A percentile compares a stretch with the other conserved stretches of the same genome.
Conservation (phyloP, 1,140 invertebrate species). For the Drosophila elegans region DNA sequence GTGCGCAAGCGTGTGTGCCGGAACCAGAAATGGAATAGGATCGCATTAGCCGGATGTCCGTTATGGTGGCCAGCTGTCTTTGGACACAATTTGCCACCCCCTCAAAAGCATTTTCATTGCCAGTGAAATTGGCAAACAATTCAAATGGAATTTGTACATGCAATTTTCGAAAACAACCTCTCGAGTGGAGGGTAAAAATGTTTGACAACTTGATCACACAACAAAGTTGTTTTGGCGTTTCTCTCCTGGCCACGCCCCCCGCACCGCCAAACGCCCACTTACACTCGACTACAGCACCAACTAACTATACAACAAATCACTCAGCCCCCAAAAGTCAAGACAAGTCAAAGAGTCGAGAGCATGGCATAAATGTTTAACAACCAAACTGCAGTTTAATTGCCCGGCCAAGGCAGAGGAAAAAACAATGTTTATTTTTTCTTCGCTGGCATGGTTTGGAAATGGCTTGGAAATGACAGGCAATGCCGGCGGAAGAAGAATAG, state of each 20-base stretch:
- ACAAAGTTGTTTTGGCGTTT: conserved; percentile 43
- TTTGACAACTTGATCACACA: conserved; percentile 66
- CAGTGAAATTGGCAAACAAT: conserved; percentile 77
- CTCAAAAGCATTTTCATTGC: conserved; percentile 1
- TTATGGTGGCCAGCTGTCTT: conserved; percentile 63
- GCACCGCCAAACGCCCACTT: conserved; percentile 14
- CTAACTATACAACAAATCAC: conserved; percentile 59
- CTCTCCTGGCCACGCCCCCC: conserved; percentile 47
- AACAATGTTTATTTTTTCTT: conserved; percentile 43
- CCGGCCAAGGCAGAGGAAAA: conserved; percentile 47
- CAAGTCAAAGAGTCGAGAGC: conserved; percentile 41
- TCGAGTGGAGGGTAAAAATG: conserved; percentile 31
- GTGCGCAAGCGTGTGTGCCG: conserved; percentile 38
- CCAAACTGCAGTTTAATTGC: conserved; percentile 78
- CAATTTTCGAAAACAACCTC: conserved; percentile 45
- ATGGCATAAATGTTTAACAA: conserved; percentile 75
- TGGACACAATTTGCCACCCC: conserved; percentile 10
- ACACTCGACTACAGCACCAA: conserved; percentile 4
- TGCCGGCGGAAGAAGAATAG: conserved; percentile 53
- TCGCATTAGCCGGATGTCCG: conserved; percentile 76
- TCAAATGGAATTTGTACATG: conserved; percentile 70
- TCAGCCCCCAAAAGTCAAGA: conserved; percentile 54
- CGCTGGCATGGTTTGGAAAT: conserved; percentile 3
- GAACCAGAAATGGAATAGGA: conserved; percentile 32
- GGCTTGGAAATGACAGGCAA: conserved; percentile 48